Evolutionary conservation across 2,113 vertebrate species (phyloP), one percentile per base, ranked within the genome.

Genomic region (Otocyon megalotis): DNA sequence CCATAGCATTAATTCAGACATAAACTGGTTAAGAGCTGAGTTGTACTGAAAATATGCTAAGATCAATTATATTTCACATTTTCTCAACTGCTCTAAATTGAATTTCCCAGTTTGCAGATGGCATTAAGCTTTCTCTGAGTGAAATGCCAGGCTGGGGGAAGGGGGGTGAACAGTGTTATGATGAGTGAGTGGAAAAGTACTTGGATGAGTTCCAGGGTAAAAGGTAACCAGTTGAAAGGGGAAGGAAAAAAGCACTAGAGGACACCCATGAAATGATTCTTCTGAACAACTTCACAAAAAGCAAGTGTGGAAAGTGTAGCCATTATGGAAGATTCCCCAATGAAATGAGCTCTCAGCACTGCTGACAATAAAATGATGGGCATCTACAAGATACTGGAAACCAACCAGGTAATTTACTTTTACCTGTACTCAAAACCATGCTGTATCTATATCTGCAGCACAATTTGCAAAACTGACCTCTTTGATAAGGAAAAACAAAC

Each of bases 71-170:
- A 91, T 82, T 95, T 94, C 50, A 62, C 37, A 77, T 85, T 96
- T 97, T 96, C 89, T 93, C 93, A 88, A 87, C 88, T 89, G 96
- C 56, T 89, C 63, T 89, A 94, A 79, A 72, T 91, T 91, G 76
- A 77, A 54, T 91, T 54, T 97, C 71, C 81, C 88, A 91, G 77
- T 88, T 93, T 98, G n/a, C 62, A 85, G 91, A 94, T 97, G 85
- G 72, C 93, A 95, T 97, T 96, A 88, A 90, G 81, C 88, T 77
- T 90, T 86, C 89, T 83, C 69, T 67, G 76, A 93, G 88, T 93
- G 90, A 97, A 94, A 97, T 95, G 74, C 76, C 88, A 97, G 79
- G 14, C n/a, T 63, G 14, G 17, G 85, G 85, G 56, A 35, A 19
- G 48, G 16, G 74, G 14, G 22, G 48, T 58, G 77, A 54, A 54